Evolutionary conservation across 2,113 vertebrate species (phyloP).

Genomic region (Acrocephalus kingi): DNA sequence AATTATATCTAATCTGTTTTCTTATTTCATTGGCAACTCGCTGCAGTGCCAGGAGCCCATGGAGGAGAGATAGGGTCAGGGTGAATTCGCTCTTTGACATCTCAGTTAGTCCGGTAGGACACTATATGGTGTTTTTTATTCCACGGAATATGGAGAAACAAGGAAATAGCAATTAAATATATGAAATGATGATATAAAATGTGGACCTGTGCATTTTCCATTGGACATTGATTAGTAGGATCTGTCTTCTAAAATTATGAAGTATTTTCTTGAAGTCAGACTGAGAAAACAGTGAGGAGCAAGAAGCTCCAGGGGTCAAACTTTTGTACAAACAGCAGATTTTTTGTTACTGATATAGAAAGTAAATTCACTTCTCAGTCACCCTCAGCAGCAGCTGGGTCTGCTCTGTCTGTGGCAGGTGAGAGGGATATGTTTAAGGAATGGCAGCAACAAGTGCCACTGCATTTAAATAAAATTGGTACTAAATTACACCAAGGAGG

Average conservation of each 20-base stretch:
- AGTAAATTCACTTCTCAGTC: not conserved
- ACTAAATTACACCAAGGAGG: not conserved
- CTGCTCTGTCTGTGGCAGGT: not conserved
- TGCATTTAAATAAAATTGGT: not conserved
- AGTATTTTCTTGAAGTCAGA: not conserved
- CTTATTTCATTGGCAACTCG: not conserved
- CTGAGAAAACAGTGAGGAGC: not conserved
- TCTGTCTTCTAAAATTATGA: not conserved
- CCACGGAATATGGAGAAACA: not conserved
- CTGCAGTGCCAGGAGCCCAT: not conserved
- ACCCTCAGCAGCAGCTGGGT: not conserved
- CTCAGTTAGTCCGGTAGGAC: not conserved
- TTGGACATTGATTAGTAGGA: not conserved
- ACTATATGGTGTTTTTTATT: not conserved
- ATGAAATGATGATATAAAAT: not conserved
- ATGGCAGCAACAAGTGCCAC: not conserved
- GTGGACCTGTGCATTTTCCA: not conserved
- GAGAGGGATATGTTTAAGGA: not conserved
- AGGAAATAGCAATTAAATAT: not conserved
- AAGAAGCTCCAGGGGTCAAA: not conserved
- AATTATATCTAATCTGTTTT: slow-evolving; percentile 27
- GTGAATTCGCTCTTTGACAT: not conserved
- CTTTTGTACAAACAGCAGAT: not conserved
- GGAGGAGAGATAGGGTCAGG: not conserved
- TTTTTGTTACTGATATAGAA: not conserved